Percentiles rank a stretch among this genome's conserved stretches.
These are phyloP conservation scores for Tapirus terrestris DNA, from an alignment of 2,113 vertebrate genomes.

Conservation along the genomic window DNA sequence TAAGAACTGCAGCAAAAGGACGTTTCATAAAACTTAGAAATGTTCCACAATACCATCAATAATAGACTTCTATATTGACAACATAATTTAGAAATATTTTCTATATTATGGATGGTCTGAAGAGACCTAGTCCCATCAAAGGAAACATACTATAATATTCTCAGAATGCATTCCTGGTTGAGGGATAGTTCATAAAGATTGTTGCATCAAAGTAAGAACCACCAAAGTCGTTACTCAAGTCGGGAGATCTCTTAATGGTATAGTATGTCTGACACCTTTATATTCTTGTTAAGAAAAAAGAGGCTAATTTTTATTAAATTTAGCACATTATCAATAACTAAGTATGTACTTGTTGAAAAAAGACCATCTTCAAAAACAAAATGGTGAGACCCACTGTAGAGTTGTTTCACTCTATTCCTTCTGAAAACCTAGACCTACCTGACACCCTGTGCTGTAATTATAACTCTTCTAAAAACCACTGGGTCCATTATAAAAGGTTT, in stretches of 20 bases:
- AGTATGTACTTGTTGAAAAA: neutral
- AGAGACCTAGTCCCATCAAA: neutral
- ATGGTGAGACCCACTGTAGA: neutral
- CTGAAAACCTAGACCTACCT: slow-evolving; percentile 9
- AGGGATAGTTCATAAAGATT: neutral
- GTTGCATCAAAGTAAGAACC: slow-evolving; percentile 18
- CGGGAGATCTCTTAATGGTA: neutral
- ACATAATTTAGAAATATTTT: slow-evolving; percentile 30
- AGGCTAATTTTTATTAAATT: slow-evolving; percentile 13
- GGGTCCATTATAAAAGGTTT: neutral
- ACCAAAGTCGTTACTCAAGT: neutral
- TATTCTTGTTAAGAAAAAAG: slow-evolving; percentile 41
- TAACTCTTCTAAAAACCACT: slow-evolving; percentile 39
- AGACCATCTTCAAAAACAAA: slow-evolving; percentile 43
- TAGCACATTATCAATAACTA: slow-evolving; percentile 8
- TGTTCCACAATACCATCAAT: neutral
- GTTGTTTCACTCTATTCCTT: neutral
- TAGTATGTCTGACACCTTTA: neutral
- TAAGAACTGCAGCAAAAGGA: neutral
- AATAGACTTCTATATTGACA: neutral
- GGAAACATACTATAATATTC: neutral
- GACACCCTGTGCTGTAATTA: neutral
- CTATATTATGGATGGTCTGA: neutral
- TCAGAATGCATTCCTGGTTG: slow-evolving; percentile 1
- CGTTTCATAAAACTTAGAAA: slow-evolving; percentile 21